Conservation (phyloP, 2,888 invertebrate species). For the Agrochola circellaris region DNA sequence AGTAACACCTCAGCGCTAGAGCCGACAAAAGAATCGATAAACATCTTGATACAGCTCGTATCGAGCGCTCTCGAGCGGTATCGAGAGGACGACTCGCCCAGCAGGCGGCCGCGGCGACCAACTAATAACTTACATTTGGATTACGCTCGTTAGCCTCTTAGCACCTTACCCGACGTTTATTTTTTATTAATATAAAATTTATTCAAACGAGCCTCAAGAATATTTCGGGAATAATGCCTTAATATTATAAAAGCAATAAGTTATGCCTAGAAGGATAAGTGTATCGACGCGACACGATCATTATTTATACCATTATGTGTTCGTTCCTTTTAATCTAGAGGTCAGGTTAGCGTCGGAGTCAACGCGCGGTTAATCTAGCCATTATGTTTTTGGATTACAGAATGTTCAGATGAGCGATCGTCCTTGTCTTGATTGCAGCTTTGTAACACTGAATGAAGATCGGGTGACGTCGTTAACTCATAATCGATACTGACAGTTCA, state of each 20-base stretch:
- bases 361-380: slow-evolving; percentile 67
- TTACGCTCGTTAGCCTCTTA: slow-evolving; percentile 90
- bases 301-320: slow-evolving; percentile 82
- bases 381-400: slow-evolving; percentile 71
- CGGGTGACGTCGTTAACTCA: slow-evolving; percentile 67
- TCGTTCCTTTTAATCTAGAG: slow-evolving; percentile 75
- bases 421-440: slow-evolving; percentile 73
- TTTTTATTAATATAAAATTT: slow-evolving; percentile 89
- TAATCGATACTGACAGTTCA: slow-evolving; percentile 66
- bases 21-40: slow-evolving; percentile 90
- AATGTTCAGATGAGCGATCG: slow-evolving; percentile 67
- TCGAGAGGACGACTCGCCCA: slow-evolving; percentile 81
- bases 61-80: slow-evolving; percentile 58
- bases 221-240: slow-evolving; percentile 86
- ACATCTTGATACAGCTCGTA: slow-evolving; percentile 80
- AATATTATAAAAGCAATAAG: slow-evolving; percentile 86
- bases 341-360: slow-evolving; percentile 58
- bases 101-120: slow-evolving; percentile 82
- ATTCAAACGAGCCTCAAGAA: slow-evolving; percentile 85
- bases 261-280: slow-evolving; percentile 85
- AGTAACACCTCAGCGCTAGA: slow-evolving; percentile 88
- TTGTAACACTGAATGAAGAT: slow-evolving; percentile 64
- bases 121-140: slow-evolving; percentile 90
- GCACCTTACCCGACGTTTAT: slow-evolving; percentile 88
- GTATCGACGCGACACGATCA: slow-evolving; percentile 73